Conservation (phyloP, 2,113 vertebrate species). For the Ranitomeya variabilis region DNA sequence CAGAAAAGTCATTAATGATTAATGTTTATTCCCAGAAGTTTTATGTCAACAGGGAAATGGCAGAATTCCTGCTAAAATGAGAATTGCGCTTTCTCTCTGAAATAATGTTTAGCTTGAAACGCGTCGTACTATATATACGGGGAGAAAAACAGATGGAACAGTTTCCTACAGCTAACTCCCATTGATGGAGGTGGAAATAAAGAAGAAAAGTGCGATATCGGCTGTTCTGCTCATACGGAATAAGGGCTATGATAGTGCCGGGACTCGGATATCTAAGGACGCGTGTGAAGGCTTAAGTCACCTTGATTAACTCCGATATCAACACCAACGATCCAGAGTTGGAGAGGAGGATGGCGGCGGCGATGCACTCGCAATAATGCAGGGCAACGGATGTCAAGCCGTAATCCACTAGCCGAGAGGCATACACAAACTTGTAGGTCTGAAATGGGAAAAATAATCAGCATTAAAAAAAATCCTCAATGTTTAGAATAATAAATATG, state of each 20-base stretch:
- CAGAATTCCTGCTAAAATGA: conserved; percentile 33
- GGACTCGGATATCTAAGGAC: conserved; percentile 33
- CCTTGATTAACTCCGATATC: conserved; percentile 80
- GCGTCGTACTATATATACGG: not conserved
- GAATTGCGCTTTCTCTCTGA: conserved; percentile 5
- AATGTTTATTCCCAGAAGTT: conserved; percentile 46
- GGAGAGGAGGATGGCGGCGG: conserved; percentile 70
- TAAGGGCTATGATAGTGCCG: conserved; percentile 22
- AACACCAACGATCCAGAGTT: conserved; percentile 68
- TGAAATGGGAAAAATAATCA: conserved; percentile 60
- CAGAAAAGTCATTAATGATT: conserved; percentile 41
- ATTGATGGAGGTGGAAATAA: conserved; percentile 20
- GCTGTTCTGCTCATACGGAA: conserved; percentile 19
- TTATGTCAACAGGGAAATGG: conserved; percentile 43
- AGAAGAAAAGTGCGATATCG: conserved; percentile 1
- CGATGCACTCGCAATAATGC: conserved; percentile 86
- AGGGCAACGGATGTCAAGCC: conserved; percentile 84
- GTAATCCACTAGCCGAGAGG: conserved; percentile 81
- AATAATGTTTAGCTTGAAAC: conserved; percentile 38
- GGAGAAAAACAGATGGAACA: conserved; percentile 15
- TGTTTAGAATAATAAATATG: too few species aligned
- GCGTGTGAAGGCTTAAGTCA: conserved; percentile 61
- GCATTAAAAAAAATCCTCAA: not conserved
- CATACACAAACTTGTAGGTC: conserved; percentile 91
- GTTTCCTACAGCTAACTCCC: conserved; percentile 13